These are phyloP conservation scores for Platanista minor DNA, from an alignment of 2,113 vertebrate species.

Conservation along the genomic window DNA sequence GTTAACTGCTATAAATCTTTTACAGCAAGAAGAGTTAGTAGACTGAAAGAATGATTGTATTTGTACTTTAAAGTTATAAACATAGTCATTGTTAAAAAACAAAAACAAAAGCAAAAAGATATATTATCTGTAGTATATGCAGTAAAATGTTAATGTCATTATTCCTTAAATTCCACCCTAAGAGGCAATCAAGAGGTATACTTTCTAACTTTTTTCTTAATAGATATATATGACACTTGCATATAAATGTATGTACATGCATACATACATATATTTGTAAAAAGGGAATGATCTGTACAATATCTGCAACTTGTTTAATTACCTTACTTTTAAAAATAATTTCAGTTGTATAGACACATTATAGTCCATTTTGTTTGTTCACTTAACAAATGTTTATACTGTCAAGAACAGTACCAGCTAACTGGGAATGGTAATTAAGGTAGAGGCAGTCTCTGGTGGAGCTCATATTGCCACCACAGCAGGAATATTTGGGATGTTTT, in stretches of 20 bases:
- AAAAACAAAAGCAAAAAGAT: neutral
- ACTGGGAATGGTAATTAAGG: neutral
- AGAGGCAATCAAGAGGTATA: neutral
- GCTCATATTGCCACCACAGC: neutral
- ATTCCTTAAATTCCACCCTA: neutral
- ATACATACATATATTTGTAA: neutral
- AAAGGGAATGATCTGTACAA: neutral
- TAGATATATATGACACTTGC: neutral
- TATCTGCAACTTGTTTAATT: neutral
- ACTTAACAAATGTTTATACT: neutral
- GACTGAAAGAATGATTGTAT: neutral
- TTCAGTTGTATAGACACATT: neutral
- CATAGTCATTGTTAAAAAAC: neutral
- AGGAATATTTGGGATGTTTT: neutral
- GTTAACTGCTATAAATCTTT: neutral
- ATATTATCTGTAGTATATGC: neutral
- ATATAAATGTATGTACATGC: neutral
- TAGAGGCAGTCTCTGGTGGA: neutral
- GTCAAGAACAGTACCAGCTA: neutral
- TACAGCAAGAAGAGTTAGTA: neutral
- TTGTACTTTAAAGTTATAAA: neutral
- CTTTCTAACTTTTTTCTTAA: neutral
- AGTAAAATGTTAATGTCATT: constrained; percentile 10
- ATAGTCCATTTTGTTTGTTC: neutral
- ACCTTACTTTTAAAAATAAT: neutral